Percentiles rank a stretch among this genome's conserved stretches.
These are phyloP conservation scores for Drosophila bifasciata DNA, from an alignment of 1,140 invertebrate genomes.

Conservation along the genomic window DNA sequence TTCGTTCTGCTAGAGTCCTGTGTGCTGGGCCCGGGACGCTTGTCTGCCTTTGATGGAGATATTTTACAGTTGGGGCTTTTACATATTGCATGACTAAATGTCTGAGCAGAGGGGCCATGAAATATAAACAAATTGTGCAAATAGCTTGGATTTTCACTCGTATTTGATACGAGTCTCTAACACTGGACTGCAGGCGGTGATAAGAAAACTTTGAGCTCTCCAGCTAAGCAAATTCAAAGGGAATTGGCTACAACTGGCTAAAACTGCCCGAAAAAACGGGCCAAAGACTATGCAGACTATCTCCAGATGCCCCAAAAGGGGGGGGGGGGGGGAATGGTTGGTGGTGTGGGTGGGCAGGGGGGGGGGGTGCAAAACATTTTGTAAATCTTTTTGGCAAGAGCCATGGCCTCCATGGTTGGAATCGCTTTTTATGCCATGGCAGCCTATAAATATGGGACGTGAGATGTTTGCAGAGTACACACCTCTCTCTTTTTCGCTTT, in stretches of 20 bases:
- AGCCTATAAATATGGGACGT: conserved; percentile 82
- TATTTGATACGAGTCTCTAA: conserved; percentile 48
- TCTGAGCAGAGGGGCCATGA: conserved; percentile 57
- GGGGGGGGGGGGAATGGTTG: no score
- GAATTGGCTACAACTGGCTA: no score
- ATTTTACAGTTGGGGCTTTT: conserved; percentile 28
- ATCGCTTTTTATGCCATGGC: conserved; percentile 80
- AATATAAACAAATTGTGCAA: conserved; percentile 78
- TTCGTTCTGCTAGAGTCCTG: conserved; percentile 18
- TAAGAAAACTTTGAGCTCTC: conserved; percentile 63
- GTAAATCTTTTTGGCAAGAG: conserved; percentile 76
- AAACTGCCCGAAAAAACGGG: not conserved
- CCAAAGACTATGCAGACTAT: not conserved
- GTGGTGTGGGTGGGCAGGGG: no score
- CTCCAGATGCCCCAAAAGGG: no score
- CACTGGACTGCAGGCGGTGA: conserved; percentile 65
- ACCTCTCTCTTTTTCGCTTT: conserved; percentile 4
- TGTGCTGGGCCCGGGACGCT: not conserved
- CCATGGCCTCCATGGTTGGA: conserved; percentile 57
- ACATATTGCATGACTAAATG: conserved; percentile 65
- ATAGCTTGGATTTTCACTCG: conserved; percentile 51
- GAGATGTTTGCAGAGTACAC: conserved; percentile 66
- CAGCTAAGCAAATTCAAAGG: conserved; percentile 46
- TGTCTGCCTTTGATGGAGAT: conserved; percentile 48
- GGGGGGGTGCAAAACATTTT: conserved; percentile 62